Evolutionary conservation across 2,888 invertebrate genomes (phyloP).

Genomic region (Vesta saturnalis): DNA sequence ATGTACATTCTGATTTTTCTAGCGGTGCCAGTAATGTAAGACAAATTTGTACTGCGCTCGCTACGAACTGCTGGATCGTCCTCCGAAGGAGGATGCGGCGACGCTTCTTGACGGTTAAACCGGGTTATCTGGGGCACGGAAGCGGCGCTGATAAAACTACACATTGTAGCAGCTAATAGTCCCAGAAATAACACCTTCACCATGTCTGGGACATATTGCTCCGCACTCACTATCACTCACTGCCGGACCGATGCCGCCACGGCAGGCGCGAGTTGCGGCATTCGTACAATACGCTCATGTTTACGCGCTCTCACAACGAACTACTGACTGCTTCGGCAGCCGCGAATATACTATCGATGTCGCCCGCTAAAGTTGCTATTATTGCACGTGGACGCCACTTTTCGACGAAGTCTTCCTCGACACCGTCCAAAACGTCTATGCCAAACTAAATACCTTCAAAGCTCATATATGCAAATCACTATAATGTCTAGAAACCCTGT

Average conservation of each 20-base stretch:
- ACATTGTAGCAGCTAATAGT: constrained; percentile 61
- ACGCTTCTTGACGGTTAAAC: constrained; percentile 45
- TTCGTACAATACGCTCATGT: constrained; percentile 52
- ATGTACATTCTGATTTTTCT: constrained; percentile 86
- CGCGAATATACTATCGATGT: constrained; percentile 61
- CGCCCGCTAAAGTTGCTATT: constrained; percentile 42
- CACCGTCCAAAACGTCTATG: constrained; percentile 25
- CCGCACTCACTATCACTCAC: constrained; percentile 56
- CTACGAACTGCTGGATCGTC: constrained; percentile 65
- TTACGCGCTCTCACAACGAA: constrained; percentile 50
- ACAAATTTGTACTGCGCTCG: constrained; percentile 83
- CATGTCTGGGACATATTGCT: constrained; percentile 64
- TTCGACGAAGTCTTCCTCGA: constrained; percentile 57
- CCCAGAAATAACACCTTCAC: constrained; percentile 63
- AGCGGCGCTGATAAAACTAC: constrained; percentile 59
- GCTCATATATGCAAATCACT: constrained; percentile 35
- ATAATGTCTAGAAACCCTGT: constrained; percentile 32
- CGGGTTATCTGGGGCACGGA: constrained; percentile 52
- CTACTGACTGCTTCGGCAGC: constrained; percentile 64
- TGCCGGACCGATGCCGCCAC: constrained; percentile 62
- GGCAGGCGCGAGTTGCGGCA: constrained; percentile 59
- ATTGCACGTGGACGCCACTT: constrained; percentile 49
- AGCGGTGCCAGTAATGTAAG: constrained; percentile 81
- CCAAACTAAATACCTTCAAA: constrained; percentile 31
- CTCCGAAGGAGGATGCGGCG: constrained; percentile 33